Base-by-base conservation (phyloP, 2,888 invertebrate genomes). In the Agrotis ipsilon region DNA sequence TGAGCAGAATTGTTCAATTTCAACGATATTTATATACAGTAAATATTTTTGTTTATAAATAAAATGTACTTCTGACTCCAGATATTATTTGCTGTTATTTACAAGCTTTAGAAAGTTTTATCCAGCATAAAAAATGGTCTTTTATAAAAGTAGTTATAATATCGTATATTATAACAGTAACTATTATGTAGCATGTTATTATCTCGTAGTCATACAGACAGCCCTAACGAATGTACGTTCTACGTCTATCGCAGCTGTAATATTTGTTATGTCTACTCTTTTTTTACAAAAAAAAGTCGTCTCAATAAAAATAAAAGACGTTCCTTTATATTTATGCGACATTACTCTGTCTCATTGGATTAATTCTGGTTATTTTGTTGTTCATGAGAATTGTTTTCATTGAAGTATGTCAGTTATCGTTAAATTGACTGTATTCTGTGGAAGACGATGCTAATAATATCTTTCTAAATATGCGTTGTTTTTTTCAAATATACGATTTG, bases 251-350 rank as follows among this genome's bases (percentile, higher is more conserved):
- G 61, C 58, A 58, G 45, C 63, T 75, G 39, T 55, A 52, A 58
- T 68, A 61, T 82, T 82, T 82, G 75, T 82, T 75, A 61, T 72
- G 82, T 81, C 82, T 82, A 81, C 66, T 71, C 67, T 69, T 79
- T 39, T 70, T 64, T 68, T 68, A 82, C 66, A 59, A 71, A 68
- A 73, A 69, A 75, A 67, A 18, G 27, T 48, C 66, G 58, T 64
- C 69, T 82, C 65, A 66, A 72, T 68, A 63, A 65, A 57, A 68
- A 75, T 72, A 79, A 71, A 71, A 71, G 70, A 62, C 70, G 67
- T 81, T 82, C 51, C 54, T 64, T 70, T 74, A 62, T 61, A 72
- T 81, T 74, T 78, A 74, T 78, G 82, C 48, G 80, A 68, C 67
- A 39, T 68, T 63, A 48, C 62, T 59, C 75, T 46, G 75, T 68